phyloP scores from a whole-genome alignment of 2,888 invertebrate species.

The Thera obeliscata region DNA sequence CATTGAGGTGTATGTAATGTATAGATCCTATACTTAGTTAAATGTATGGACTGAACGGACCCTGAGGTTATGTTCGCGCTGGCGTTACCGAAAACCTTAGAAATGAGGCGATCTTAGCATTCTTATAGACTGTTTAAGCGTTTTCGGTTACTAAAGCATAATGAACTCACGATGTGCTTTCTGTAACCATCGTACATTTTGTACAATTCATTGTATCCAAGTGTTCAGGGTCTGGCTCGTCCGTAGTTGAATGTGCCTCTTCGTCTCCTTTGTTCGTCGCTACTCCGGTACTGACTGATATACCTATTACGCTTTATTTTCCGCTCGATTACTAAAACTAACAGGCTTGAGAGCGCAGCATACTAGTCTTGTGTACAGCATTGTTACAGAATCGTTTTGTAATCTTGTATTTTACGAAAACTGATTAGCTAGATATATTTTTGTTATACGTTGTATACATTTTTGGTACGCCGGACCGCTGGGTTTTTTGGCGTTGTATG shows the following conservation, averaged over 20 bases:
- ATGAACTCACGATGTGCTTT: not conserved
- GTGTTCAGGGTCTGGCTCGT: conserved; percentile 1
- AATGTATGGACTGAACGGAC: conserved; percentile 1
- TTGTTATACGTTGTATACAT: conserved; percentile 72
- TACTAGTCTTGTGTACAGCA: conserved; percentile 71
- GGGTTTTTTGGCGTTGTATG: conserved; percentile 20
- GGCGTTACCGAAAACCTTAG: not conserved
- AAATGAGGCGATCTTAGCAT: not conserved
- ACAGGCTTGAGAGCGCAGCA: conserved; percentile 39
- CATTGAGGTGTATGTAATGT: conserved; percentile 72
- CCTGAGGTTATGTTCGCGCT: conserved; percentile 1
- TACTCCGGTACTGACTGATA: conserved; percentile 35
- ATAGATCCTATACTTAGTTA: conserved; percentile 54
- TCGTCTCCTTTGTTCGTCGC: conserved; percentile 59
- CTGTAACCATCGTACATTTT: not conserved
- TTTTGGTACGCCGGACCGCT: conserved; percentile 34
- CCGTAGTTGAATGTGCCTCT: conserved; percentile 65
- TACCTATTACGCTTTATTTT: conserved; percentile 21
- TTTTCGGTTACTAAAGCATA: not conserved
- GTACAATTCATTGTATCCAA: not conserved
- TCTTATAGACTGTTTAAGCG: not conserved
- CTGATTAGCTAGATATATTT: conserved; percentile 74
- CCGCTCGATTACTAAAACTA: conserved; percentile 11
- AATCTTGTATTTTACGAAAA: conserved; percentile 67
- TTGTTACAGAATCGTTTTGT: conserved; percentile 73